Evolutionary conservation across 53 echinoderm and acorn worm genomes (phyloP).

Genomic region (Holothuria scabra): DNA sequence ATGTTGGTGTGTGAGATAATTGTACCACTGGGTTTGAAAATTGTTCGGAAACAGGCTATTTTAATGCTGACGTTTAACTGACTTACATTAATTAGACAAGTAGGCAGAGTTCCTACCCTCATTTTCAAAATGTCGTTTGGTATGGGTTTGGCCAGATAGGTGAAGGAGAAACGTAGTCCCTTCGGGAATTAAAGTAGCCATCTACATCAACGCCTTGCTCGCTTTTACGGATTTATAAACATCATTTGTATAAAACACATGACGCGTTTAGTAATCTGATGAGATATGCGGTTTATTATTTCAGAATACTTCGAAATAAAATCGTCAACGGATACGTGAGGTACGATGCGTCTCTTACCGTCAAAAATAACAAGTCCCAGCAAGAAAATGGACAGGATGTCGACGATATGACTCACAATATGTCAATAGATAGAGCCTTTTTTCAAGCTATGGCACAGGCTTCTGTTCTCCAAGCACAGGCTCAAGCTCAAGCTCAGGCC

Average conservation of each 20-base stretch:
- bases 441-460: slow-evolving; percentile 54
- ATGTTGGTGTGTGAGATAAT: too few species aligned
- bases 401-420: slow-evolving; percentile 26
- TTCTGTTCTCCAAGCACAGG: slow-evolving; percentile 42
- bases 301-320: slow-evolving; percentile 91
- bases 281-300: neutral
- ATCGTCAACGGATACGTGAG: slow-evolving; percentile 87
- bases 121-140: too few species aligned
- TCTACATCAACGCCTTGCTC: too few species aligned
- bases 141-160: too few species aligned
- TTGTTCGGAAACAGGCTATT: too few species aligned
- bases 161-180: too few species aligned
- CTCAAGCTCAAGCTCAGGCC: slow-evolving; percentile 1
- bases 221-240: too few species aligned
- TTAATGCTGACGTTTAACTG: too few species aligned
- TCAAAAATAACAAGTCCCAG: slow-evolving; percentile 57
- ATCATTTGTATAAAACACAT: neutral
- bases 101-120: too few species aligned
- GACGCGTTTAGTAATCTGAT: neutral
- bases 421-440: slow-evolving; percentile 29
- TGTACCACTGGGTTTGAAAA: too few species aligned
- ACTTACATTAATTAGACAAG: too few species aligned
- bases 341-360: slow-evolving; percentile 79
- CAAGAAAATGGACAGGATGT: neutral
- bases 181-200: too few species aligned